Evolutionary conservation across 2,888 invertebrate species (phyloP), one percentile per base, ranked within the genome.

Genomic region (Eurois occulta): DNA sequence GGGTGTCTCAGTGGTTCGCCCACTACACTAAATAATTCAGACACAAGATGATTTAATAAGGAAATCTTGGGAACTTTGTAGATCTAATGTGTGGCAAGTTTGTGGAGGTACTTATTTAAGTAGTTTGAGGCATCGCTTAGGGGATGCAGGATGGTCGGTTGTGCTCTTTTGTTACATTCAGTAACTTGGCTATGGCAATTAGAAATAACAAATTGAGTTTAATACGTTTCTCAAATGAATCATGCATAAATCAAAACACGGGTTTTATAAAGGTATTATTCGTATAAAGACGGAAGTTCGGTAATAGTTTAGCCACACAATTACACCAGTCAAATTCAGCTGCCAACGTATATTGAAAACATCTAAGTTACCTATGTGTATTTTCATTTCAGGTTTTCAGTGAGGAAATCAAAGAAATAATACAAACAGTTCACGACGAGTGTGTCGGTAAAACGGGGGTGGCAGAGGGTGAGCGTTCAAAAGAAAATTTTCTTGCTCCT

Each of bases 331-430:
- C 85, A 81, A 73, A 60, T 71, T 21, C 75, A 85, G 66, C 18
- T n/a, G 69, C 32, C 72, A 46, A 38, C n/a, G 28, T 58, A 58
- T 48, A 69, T 72, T 65, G 71, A 73, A 69, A 83, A 84, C 70
- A 72, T 82, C 75, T 80, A 86, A 89, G 72, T 85, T 89, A 91
- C 91, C 85, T 87, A 82, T 88, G 90, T 95, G 94, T 74, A 35
- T 74, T 74, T 74, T 58, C 43, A 80, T 87, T 88, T 68, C 92
- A 97, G 97, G 94, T 94, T 89, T 95, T 97, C 90, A 95, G 96
- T 88, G 96, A 96, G 32, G 97, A 97, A 92, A 96, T 97, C 92
- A 92, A 94, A 93, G 97, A 97, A 94, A 96, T 97, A 93, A 95
- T 97, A 91, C 93, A 95, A 89, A 94, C 94, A 88, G 91, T 97